Conservation (phyloP, 2,888 invertebrate genomes). For the Congeria kusceri region DNA sequence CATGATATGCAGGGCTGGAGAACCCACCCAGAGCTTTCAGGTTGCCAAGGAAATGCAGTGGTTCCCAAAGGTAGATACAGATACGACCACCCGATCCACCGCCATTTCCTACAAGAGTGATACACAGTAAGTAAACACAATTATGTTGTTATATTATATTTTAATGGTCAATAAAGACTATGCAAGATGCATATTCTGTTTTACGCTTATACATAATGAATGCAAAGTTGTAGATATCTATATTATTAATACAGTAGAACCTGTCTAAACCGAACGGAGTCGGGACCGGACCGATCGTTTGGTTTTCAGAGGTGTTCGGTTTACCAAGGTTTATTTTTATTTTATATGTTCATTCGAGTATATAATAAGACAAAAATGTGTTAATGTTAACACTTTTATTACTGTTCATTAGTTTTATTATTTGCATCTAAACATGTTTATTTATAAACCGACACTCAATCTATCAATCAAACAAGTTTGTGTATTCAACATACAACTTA, state of each 20-base stretch:
- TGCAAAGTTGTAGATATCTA: neutral
- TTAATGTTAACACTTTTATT: too few relatives aligned
- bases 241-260: too few relatives aligned
- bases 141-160: neutral
- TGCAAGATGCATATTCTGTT: neutral
- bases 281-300: too few relatives aligned
- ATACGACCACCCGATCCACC: constrained; percentile 75
- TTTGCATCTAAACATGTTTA: too few relatives aligned
- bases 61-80: constrained; percentile 64
- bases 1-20: constrained; percentile 34
- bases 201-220: neutral
- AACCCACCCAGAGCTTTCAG: constrained; percentile 69
- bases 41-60: constrained; percentile 64
- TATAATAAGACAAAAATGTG: too few relatives aligned
- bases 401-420: too few relatives aligned
- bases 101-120: constrained; percentile 64
- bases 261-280: too few relatives aligned
- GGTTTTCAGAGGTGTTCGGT: too few relatives aligned
- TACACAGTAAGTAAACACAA: neutral
- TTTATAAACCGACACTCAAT: too few relatives aligned
- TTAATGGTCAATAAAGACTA: neutral
- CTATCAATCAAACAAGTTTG: too few relatives aligned
- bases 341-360: neutral
- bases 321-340: neutral
- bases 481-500: too few relatives aligned